These are phyloP conservation scores for Chaitophorus viminalis DNA, from an alignment of 2,888 invertebrate genomes.

Conservation along the genomic window DNA sequence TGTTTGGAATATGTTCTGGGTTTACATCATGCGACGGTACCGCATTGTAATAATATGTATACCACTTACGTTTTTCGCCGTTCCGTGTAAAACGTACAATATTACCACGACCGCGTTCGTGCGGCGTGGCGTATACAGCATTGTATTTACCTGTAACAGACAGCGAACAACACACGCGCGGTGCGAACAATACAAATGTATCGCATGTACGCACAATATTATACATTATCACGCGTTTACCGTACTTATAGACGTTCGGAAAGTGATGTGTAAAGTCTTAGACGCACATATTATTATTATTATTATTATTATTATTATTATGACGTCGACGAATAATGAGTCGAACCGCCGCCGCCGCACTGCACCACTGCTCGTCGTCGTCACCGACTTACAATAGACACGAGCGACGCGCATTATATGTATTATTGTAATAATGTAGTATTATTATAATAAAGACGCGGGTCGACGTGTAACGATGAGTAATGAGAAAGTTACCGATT, in stretches of 20 bases:
- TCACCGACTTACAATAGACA: not conserved
- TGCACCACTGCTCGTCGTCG: not conserved
- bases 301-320: not conserved
- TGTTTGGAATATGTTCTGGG: too few species aligned
- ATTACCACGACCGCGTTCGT: too few species aligned
- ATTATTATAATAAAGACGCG: slow-evolving; percentile 47
- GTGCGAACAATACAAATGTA: too few species aligned
- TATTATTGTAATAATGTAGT: too few species aligned
- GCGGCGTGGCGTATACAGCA: too few species aligned
- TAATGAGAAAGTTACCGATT: slow-evolving; percentile 55
- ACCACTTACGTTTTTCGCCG: too few species aligned
- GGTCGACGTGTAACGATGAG: slow-evolving; percentile 49
- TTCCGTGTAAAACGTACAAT: too few species aligned
- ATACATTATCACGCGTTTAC: not conserved
- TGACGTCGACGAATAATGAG: slow-evolving; percentile 20
- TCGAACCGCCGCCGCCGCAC: not conserved
- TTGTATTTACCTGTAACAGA: too few species aligned
- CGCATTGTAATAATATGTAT: too few species aligned
- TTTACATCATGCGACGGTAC: too few species aligned
- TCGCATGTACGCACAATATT: too few species aligned
- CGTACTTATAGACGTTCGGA: not conserved
- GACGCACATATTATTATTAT: not conserved
- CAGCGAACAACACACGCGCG: too few species aligned
- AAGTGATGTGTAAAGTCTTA: not conserved
- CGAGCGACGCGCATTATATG: not conserved